Evolutionary conservation across 2,888 invertebrate genomes (phyloP), one percentile per base, ranked within the genome.

Genomic region (Smittia sp.): DNA sequence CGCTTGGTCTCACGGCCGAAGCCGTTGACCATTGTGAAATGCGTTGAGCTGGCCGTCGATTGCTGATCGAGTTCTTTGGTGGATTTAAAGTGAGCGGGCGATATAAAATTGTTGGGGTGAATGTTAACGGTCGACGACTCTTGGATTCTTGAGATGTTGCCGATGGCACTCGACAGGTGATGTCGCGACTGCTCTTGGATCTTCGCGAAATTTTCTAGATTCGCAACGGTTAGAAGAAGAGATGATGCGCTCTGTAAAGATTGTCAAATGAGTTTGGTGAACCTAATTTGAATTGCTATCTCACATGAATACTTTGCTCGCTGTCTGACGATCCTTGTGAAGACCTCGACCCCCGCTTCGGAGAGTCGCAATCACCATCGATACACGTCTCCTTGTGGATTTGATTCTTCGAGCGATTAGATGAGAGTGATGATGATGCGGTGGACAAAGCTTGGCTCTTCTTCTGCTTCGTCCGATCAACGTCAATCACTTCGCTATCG

Each of bases 21-120:
- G 74, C 90, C 90, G 80, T 93, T 93, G 75, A 93, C 90, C 74
- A 93, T 91, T 11, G 93, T 93, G 80, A 93, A 93, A 82, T 93
- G 93, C 79, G 91, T 93, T 75, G 93, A 93, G 83, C 93, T 93
- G 72, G 92, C 93, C 75, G 92, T 85, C 46, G 93, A 93, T 74
- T 87, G 86, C 69, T 87, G 86, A 80, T 93, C 93, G 83, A 83
- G 77, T 85, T 85, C 80, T 86, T 86, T 77, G 84, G 82, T 77
- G 80, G 78, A 78, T 75, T 32, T 69, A 15, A 25, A 25, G n/a
- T 69, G 54, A 65, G 20, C 24, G 58, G 20, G 74, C 75, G 46
- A 75, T 52, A 70, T 25, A 67, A 73, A 54, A 32, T 69, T 69
- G 18, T 54, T 69, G 1, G 69, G 69, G 54, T 69, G 69, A 32